Conservation (phyloP, 2,113 vertebrate genomes). For the Balaenoptera acutorostrata region DNA sequence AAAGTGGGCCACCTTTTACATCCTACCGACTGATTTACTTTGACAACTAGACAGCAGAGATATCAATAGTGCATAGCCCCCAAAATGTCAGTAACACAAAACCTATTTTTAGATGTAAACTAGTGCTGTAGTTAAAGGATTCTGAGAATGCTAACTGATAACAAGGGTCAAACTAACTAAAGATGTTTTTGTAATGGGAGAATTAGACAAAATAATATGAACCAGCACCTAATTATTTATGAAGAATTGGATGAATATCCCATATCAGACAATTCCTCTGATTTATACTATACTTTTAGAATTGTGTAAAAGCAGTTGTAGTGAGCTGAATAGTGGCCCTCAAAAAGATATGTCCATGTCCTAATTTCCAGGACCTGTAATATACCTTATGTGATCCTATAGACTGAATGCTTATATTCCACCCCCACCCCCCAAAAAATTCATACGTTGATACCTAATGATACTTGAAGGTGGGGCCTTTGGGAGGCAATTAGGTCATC, state of each 20-base stretch:
- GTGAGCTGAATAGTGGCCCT: not conserved
- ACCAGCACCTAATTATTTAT: not conserved
- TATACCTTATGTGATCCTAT: not conserved
- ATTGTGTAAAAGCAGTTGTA: not conserved
- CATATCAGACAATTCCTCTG: not conserved
- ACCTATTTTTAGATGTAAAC: not conserved
- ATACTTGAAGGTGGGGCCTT: not conserved
- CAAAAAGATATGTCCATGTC: not conserved
- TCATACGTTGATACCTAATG: not conserved
- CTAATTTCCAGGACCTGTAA: not conserved
- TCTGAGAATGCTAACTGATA: constrained; percentile 7
- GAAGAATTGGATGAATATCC: not conserved
- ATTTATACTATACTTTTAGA: not conserved
- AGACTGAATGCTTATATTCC: not conserved
- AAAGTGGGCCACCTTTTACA: not conserved
- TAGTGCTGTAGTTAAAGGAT: not conserved
- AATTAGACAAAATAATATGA: not conserved
- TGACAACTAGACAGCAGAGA: constrained; percentile 13
- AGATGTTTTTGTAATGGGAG: not conserved
- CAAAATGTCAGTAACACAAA: constrained; percentile 29
- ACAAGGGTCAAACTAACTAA: not conserved
- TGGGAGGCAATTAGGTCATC: not conserved
- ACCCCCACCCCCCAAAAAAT: not conserved
- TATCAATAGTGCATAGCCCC: not conserved
- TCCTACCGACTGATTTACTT: constrained; percentile 1